Percentiles rank a stretch among this genome's conserved stretches.
Evolutionary conservation across 2,797 vertebrate genomes (phyloP).

Genomic region (Tauraco hartlaubi): DNA sequence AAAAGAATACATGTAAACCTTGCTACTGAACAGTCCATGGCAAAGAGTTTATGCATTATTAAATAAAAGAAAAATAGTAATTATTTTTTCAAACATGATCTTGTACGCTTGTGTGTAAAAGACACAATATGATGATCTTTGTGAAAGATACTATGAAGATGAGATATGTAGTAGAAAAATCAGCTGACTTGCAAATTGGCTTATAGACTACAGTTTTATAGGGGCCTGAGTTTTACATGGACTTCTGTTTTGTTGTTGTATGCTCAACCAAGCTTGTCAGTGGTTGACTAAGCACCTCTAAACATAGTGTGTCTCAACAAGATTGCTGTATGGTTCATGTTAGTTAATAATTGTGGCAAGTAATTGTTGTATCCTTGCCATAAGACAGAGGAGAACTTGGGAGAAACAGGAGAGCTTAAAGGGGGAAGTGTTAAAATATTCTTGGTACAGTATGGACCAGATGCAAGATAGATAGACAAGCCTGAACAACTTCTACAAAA

Average conservation of each 20-base stretch:
- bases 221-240: neutral
- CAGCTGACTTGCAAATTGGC: neutral
- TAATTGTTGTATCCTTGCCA: neutral
- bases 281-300: neutral
- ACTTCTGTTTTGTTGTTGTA: neutral
- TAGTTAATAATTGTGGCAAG: neutral
- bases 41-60: neutral
- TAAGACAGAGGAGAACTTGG: neutral
- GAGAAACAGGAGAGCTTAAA: neutral
- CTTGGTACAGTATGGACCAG: neutral
- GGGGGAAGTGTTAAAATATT: fast-evolving
- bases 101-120: neutral
- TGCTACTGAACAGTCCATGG: neutral
- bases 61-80: neutral
- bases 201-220: neutral
- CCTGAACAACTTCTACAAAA: neutral
- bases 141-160: neutral
- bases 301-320: neutral
- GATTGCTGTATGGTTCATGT: neutral
- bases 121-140: neutral
- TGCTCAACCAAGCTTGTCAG: neutral
- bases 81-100: neutral
- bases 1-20: neutral
- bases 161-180: neutral
- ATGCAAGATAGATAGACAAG: neutral